Conservation (phyloP, 2,113 vertebrate species). For the Petromus typicus region DNA sequence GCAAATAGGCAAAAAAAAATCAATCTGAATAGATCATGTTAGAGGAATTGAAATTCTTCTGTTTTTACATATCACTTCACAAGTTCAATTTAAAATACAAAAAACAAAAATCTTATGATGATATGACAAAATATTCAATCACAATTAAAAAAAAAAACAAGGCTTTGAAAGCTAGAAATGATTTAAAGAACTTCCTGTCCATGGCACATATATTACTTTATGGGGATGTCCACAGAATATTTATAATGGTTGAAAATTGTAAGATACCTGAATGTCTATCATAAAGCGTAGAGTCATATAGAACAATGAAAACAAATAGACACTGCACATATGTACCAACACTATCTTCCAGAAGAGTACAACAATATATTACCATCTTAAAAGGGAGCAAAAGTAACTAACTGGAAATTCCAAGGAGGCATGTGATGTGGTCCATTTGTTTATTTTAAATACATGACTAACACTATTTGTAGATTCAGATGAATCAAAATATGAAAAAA, state of each 20-base stretch:
- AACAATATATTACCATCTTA: background rate
- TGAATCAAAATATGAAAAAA: background rate
- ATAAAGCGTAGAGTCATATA: background rate
- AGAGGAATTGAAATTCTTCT: background rate
- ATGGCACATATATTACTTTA: background rate
- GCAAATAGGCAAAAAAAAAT: background rate
- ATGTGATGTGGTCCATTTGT: background rate
- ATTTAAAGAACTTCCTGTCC: background rate
- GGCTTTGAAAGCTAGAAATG: background rate
- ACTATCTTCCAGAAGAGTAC: background rate
- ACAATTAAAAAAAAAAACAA: background rate
- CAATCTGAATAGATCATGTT: background rate
- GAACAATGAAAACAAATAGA: background rate
- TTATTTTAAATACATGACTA: background rate
- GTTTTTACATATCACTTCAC: background rate
- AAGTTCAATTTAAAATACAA: background rate
- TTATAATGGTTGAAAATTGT: background rate
- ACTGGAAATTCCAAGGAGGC: background rate
- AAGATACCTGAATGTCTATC: background rate
- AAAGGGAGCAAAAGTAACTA: background rate
- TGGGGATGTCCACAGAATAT: background rate
- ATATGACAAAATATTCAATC: background rate
- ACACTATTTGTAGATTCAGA: background rate
- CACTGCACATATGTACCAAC: background rate
- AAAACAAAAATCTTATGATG: background rate